phyloP scores from a whole-genome alignment of 2,888 invertebrate genomes.

The Timema podura region DNA sequence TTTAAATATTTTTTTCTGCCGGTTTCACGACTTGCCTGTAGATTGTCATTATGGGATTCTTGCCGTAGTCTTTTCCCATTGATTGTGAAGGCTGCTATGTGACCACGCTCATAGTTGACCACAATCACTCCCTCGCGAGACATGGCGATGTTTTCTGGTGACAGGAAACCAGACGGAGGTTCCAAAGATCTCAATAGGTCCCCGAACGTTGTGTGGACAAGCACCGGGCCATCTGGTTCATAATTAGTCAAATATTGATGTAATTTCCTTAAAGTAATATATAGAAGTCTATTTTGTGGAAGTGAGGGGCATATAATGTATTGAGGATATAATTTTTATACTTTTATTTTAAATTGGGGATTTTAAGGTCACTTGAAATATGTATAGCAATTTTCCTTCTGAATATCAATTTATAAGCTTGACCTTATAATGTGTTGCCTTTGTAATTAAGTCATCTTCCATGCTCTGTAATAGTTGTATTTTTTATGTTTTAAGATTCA shows the following conservation, averaged over 20 bases:
- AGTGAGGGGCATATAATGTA: not conserved
- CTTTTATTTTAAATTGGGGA: not conserved
- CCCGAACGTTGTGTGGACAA: slow-evolving; percentile 97
- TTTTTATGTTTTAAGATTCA: too few species aligned
- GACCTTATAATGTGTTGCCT: too few species aligned
- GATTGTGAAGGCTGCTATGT: slow-evolving; percentile 90
- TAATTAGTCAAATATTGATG: slow-evolving; percentile 16
- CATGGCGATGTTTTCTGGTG: slow-evolving; percentile 86
- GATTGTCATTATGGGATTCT: slow-evolving; percentile 90
- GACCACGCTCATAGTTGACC: slow-evolving; percentile 87
- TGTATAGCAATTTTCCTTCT: too few species aligned
- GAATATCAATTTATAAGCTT: too few species aligned
- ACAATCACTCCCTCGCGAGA: slow-evolving; percentile 95
- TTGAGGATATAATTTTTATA: not conserved
- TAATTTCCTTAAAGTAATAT: not conserved
- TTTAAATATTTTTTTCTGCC: too few species aligned
- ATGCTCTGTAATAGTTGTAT: too few species aligned
- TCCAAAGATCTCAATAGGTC: slow-evolving; percentile 90
- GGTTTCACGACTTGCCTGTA: slow-evolving; percentile 63
- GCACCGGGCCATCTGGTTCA: slow-evolving; percentile 81
- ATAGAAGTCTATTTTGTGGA: not conserved
- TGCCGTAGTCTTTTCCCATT: slow-evolving; percentile 86
- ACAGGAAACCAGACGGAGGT: slow-evolving; percentile 67
- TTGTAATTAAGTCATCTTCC: too few species aligned
- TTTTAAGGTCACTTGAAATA: too few species aligned